Evolutionary conservation across 1,140 invertebrate species (phyloP).

Genomic region (Neodiprion pinetum): DNA sequence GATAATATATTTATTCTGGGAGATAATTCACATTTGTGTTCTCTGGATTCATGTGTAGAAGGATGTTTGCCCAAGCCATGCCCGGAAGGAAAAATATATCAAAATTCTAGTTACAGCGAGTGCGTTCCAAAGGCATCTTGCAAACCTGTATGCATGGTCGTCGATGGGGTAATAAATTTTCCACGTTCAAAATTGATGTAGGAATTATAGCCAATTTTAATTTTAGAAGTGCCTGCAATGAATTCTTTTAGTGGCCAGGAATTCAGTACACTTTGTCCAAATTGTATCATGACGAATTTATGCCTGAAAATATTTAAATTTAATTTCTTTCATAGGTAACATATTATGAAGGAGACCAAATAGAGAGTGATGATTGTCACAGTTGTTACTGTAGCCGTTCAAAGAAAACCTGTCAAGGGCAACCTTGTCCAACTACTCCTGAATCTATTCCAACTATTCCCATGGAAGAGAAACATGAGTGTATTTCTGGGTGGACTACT

Average conservation of each 20-base stretch:
- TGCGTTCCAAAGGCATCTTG: conserved; percentile 79
- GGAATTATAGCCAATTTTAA: not conserved
- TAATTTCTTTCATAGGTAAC: conserved; percentile 28
- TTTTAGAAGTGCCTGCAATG: not conserved
- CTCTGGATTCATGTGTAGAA: conserved; percentile 79
- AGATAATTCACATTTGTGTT: conserved; percentile 68
- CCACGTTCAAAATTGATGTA: not conserved
- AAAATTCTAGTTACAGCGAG: conserved; percentile 70
- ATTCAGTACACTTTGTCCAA: too few species aligned
- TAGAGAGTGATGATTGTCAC: conserved; percentile 78
- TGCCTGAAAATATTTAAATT: too few species aligned
- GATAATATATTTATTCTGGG: conserved; percentile 75
- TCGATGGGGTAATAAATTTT: conserved; percentile 64
- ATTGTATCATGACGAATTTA: too few species aligned
- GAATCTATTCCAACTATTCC: conserved; percentile 42
- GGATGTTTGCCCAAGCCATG: conserved; percentile 80
- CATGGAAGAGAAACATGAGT: conserved; percentile 56
- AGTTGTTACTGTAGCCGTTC: conserved; percentile 77
- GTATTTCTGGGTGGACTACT: conserved; percentile 73
- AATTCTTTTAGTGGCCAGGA: too few species aligned
- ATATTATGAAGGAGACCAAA: conserved; percentile 80
- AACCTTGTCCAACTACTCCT: conserved; percentile 64
- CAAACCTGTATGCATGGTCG: conserved; percentile 72
- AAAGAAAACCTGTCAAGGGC: conserved; percentile 72
- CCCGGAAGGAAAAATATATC: conserved; percentile 71